Percentiles rank a stretch among this genome's conserved stretches.
phyloP scores from a whole-genome alignment of 2,888 invertebrate species.

The Hesperia comma region DNA sequence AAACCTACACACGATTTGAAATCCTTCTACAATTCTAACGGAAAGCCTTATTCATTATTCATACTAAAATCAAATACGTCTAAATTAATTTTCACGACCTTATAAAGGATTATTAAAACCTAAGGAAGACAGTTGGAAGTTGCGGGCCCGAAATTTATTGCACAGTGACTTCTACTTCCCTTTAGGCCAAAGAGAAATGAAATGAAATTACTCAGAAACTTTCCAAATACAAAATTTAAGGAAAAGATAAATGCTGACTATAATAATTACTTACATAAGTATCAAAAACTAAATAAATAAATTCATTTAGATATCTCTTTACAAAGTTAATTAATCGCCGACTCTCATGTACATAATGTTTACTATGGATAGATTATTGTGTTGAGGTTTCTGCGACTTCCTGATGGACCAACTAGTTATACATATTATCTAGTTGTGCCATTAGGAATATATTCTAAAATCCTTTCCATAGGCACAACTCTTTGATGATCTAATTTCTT shows the following conservation, averaged over 20 bases:
- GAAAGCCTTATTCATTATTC: conserved; percentile 11
- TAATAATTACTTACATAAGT: too few species aligned
- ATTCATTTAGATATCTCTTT: too few species aligned
- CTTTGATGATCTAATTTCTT: too few species aligned
- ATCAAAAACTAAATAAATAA: too few species aligned
- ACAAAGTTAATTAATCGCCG: too few species aligned
- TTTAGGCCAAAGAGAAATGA: conserved; percentile 17
- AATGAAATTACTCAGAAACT: conserved; percentile 5
- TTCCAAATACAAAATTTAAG: not conserved
- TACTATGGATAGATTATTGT: too few species aligned
- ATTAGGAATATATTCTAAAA: too few species aligned
- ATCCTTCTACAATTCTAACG: not conserved
- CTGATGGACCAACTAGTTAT: too few species aligned
- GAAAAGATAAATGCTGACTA: not conserved
- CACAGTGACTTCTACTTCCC: not conserved
- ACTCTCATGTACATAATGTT: too few species aligned
- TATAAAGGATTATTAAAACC: conserved; percentile 21
- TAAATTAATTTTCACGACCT: conserved; percentile 19
- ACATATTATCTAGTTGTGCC: too few species aligned
- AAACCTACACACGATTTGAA: not conserved
- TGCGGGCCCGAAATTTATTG: conserved; percentile 16
- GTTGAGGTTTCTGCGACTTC: too few species aligned
- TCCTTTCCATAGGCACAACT: too few species aligned
- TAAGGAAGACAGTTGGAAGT: conserved; percentile 11
- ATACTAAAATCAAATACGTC: conserved; percentile 12